These are phyloP conservation scores for Hephaestus fuliginosus DNA, from an alignment of 2,797 vertebrate genomes.

Conservation along the genomic window DNA sequence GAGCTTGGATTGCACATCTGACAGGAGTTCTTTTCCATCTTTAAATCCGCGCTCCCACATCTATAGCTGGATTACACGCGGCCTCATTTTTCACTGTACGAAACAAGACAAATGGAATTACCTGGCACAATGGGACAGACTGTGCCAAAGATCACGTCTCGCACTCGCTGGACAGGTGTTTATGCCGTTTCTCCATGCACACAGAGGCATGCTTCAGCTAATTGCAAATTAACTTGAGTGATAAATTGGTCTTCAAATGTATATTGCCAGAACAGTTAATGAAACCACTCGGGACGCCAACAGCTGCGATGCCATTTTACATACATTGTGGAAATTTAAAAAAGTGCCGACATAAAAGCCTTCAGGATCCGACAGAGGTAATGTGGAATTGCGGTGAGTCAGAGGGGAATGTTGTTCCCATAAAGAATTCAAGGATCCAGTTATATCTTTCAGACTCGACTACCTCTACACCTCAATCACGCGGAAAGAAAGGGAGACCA, in stretches of 20 bases:
- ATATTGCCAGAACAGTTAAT: conserved; percentile 27
- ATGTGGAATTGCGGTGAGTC: conserved; percentile 48
- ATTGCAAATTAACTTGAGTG: conserved; percentile 39
- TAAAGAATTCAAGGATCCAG: conserved; percentile 73
- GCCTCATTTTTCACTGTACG: neutral
- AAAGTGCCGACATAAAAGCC: conserved; percentile 38
- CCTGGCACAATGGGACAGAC: neutral
- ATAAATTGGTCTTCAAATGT: conserved; percentile 44
- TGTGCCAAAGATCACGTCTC: conserved; percentile 4
- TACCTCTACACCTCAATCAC: conserved; percentile 59
- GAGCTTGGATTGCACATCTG: conserved; percentile 2
- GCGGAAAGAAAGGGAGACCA: conserved; percentile 11
- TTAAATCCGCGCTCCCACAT: conserved; percentile 17
- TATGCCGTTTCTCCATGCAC: conserved; percentile 2
- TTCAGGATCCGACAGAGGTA: conserved; percentile 31
- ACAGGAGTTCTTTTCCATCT: conserved; percentile 11
- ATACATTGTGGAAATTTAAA: conserved; percentile 42
- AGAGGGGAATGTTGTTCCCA: conserved; percentile 54
- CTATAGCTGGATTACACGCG: conserved; percentile 4
- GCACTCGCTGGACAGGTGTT: conserved; percentile 20
- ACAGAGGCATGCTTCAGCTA: conserved; percentile 27
- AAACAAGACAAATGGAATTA: conserved; percentile 31
- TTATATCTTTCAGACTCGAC: conserved; percentile 62
- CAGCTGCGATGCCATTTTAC: conserved; percentile 32
- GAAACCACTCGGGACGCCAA: conserved; percentile 36